Percentiles rank a stretch among this genome's conserved stretches.
Conservation (phyloP, 2,797 vertebrate genomes). For the Gobio occitaniae region DNA sequence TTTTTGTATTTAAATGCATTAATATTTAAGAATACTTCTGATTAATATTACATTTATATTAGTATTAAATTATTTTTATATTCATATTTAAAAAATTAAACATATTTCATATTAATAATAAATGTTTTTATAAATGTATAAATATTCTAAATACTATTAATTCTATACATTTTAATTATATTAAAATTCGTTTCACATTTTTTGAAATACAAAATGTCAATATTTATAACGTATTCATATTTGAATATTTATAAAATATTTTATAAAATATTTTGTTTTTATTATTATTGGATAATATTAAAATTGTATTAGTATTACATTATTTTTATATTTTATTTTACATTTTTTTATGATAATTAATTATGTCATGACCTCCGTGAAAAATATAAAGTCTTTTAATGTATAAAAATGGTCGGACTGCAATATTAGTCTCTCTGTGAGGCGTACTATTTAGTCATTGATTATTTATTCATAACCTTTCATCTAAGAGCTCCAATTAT, state of each 20-base stretch:
- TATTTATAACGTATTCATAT: too few species aligned
- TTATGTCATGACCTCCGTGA: not conserved
- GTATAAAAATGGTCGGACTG: not conserved
- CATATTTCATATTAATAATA: too few species aligned
- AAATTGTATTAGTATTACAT: not conserved
- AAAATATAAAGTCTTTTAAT: not conserved
- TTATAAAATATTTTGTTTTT: not conserved
- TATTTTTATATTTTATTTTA: not conserved
- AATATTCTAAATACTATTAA: too few species aligned
- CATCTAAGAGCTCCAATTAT: slow-evolving; percentile 34
- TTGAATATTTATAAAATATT: too few species aligned
- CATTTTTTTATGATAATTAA: not conserved
- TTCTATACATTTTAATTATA: too few species aligned
- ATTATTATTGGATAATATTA: not conserved
- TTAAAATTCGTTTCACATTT: too few species aligned
- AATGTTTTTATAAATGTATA: too few species aligned
- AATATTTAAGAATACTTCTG: not conserved
- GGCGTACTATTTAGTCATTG: not conserved
- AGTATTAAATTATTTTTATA: too few species aligned
- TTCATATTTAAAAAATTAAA: too few species aligned
- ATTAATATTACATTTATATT: too few species aligned
- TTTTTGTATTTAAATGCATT: not conserved
- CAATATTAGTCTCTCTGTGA: not conserved
- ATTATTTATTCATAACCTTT: slow-evolving; percentile 46
- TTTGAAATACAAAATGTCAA: too few species aligned